Evolutionary conservation across 1,140 invertebrate genomes (phyloP).

Genomic region (Gerris buenoi): DNA sequence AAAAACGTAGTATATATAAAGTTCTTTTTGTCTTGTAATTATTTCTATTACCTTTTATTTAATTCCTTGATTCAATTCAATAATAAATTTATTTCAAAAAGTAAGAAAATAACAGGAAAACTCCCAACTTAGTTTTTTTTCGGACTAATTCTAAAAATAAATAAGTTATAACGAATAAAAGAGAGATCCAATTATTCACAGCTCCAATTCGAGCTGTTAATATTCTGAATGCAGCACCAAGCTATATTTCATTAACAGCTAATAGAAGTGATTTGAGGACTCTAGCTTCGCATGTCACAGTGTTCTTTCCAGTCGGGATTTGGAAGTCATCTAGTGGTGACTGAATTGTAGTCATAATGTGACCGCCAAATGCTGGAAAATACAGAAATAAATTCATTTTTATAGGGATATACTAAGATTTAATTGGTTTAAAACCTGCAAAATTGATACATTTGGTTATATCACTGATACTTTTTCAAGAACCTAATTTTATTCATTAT

Average conservation of each 20-base stretch:
- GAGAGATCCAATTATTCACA: too few relatives aligned
- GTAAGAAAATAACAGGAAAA: too few relatives aligned
- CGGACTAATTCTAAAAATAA: too few relatives aligned
- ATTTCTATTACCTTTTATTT: too few relatives aligned
- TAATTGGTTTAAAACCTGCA: background rate
- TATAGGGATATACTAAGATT: background rate
- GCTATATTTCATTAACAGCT: background rate
- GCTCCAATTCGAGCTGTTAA: too few relatives aligned
- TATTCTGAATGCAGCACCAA: too few relatives aligned
- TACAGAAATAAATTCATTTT: background rate
- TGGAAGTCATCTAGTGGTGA: conserved; percentile 58
- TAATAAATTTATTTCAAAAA: too few relatives aligned
- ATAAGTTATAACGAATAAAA: too few relatives aligned
- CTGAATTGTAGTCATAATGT: conserved; percentile 70
- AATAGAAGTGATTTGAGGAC: conserved; percentile 47
- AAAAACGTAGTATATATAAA: too few relatives aligned
- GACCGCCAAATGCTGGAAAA: conserved; percentile 64
- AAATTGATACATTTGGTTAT: background rate
- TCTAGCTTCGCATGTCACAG: conserved; percentile 82
- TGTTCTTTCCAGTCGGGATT: conserved; percentile 67
- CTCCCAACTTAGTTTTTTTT: too few relatives aligned
- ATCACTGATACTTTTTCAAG: background rate
- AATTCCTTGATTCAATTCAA: too few relatives aligned
- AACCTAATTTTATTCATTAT: background rate
- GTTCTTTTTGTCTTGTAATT: too few relatives aligned